These are phyloP conservation scores for Bothrops jararaca DNA, from an alignment of 2,113 vertebrate genomes.

Conservation along the genomic window DNA sequence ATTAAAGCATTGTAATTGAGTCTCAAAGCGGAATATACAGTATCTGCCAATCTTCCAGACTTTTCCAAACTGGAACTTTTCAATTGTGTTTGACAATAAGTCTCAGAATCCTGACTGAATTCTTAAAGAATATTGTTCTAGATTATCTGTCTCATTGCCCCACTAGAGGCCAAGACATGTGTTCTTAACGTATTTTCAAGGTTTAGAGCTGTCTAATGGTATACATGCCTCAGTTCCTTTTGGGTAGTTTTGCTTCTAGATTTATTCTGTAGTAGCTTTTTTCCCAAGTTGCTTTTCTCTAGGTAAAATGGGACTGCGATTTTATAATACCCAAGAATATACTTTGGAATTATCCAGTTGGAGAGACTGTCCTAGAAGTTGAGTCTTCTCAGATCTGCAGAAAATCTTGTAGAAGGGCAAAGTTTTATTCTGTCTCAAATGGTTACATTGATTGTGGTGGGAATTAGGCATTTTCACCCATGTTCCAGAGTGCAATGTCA, in stretches of 20 bases:
- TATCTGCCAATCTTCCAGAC: background rate
- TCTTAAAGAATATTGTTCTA: background rate
- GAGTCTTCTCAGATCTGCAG: background rate
- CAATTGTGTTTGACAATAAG: background rate
- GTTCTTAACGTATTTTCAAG: background rate
- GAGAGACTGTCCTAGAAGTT: background rate
- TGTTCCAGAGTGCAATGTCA: background rate
- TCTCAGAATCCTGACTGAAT: background rate
- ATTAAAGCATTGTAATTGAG: background rate
- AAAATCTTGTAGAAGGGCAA: background rate
- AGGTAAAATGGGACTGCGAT: background rate
- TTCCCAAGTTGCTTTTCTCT: background rate
- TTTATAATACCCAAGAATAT: background rate
- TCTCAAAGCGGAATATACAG: background rate
- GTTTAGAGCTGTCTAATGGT: background rate
- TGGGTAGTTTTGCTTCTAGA: background rate
- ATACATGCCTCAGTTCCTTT: background rate
- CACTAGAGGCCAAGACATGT: background rate
- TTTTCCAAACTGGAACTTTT: background rate
- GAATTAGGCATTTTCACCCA: background rate
- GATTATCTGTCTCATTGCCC: background rate
- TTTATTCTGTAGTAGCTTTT: background rate
- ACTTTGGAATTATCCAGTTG: background rate
- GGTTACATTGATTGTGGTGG: background rate
- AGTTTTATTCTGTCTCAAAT: background rate